Evolutionary conservation across 2,113 vertebrate genomes (phyloP).

Genomic region (Coracopsis vasa): DNA sequence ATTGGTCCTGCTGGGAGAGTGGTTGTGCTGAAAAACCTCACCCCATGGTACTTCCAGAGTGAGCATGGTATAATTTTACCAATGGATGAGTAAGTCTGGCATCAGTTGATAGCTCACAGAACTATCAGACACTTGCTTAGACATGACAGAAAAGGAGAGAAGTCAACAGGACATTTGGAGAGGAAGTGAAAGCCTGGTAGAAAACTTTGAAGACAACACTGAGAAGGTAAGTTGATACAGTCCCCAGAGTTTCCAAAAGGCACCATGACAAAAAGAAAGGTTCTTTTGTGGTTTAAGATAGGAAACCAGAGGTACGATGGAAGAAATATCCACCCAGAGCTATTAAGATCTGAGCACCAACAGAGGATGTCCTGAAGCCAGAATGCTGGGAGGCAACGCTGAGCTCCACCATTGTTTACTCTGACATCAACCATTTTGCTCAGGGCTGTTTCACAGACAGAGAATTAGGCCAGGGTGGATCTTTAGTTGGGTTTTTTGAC

Average conservation of each 20-base stretch:
- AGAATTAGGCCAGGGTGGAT: not conserved
- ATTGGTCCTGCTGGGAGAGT: fast-evolving
- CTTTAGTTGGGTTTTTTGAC: not conserved
- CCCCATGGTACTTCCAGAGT: not conserved
- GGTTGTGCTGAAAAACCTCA: fast-evolving
- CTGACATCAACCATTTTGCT: not conserved
- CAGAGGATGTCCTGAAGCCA: not conserved
- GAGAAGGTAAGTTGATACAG: not conserved
- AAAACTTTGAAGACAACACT: not conserved
- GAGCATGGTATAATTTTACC: not conserved
- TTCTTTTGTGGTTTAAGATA: not conserved
- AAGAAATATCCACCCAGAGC: not conserved
- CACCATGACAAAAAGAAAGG: not conserved
- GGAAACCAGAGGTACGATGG: not conserved
- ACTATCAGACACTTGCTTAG: not conserved
- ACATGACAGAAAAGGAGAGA: not conserved
- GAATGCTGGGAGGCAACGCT: fast-evolving
- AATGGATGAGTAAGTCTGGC: not conserved
- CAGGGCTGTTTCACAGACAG: not conserved
- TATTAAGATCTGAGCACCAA: not conserved
- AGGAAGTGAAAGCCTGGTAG: not conserved
- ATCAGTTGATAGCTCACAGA: not conserved
- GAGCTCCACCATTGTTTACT: fast-evolving
- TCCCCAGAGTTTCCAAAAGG: not conserved
- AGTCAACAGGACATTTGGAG: not conserved